Conservation (phyloP, 1,140 invertebrate species). For the Leptopilina clavipes region DNA sequence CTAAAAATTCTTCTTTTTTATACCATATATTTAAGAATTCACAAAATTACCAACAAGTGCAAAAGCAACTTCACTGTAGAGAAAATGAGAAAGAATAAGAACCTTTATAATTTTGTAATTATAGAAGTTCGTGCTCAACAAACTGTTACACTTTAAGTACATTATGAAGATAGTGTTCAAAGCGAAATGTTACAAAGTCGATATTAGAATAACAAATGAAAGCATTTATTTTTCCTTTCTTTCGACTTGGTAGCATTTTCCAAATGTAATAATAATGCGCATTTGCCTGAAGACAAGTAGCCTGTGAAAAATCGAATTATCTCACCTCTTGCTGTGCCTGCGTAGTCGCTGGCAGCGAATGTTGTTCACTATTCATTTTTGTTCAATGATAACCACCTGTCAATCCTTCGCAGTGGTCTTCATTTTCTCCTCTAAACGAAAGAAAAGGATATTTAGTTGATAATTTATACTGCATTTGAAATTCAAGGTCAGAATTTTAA, state of each 20-base stretch:
- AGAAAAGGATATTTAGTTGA: not conserved
- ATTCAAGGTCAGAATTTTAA: no score
- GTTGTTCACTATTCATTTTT: conserved; percentile 76
- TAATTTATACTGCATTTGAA: conserved; percentile 13
- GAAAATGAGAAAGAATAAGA: no score
- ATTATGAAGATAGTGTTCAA: not conserved
- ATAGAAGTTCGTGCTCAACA: not conserved
- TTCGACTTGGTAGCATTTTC: not conserved
- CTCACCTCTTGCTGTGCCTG: conserved; percentile 74
- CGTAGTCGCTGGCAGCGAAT: conserved; percentile 74
- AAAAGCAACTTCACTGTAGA: no score
- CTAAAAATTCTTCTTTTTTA: no score
- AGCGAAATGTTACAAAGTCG: not conserved
- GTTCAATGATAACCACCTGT: conserved; percentile 63
- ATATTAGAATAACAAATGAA: not conserved
- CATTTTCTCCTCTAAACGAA: conserved; percentile 67
- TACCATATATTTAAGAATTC: no score
- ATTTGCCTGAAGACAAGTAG: conserved; percentile 66
- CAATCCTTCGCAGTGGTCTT: conserved; percentile 62
- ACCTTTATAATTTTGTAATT: not conserved
- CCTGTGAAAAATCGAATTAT: conserved; percentile 48
- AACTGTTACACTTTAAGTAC: not conserved
- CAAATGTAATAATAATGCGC: conserved; percentile 49
- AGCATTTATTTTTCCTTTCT: no score
- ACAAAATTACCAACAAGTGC: no score